A percentile compares a stretch with the other conserved stretches of the same genome.
Evolutionary conservation across 2,888 invertebrate species (phyloP).

Genomic region (Bugulina stolonifera): DNA sequence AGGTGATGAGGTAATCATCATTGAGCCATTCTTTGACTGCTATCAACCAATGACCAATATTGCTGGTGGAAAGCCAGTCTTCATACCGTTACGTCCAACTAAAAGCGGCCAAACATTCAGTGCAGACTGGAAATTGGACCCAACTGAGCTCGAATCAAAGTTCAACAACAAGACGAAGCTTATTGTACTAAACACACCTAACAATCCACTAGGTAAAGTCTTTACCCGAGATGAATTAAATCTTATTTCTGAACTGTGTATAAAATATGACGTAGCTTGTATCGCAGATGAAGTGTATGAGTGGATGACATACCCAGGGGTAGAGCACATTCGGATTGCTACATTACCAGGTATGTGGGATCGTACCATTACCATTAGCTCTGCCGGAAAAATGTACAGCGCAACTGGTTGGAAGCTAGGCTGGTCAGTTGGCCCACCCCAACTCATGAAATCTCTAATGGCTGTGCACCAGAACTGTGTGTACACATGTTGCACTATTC

Average conservation of each 20-base stretch:
- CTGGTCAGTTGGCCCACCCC: conserved; percentile 86
- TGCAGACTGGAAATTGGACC: conserved; percentile 83
- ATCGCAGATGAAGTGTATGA: conserved; percentile 97
- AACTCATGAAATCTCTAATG: conserved; percentile 72
- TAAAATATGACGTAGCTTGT: conserved; percentile 84
- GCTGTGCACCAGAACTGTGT: conserved; percentile 87
- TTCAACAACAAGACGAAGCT: conserved; percentile 87
- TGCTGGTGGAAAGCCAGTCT: conserved; percentile 79
- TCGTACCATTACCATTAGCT: conserved; percentile 89
- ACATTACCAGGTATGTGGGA: conserved; percentile 96
- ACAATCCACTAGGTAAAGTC: conserved; percentile 95
- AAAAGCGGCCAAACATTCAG: conserved; percentile 58
- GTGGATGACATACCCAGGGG: conserved; percentile 72
- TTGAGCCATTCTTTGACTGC: conserved; percentile 97
- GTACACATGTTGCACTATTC: conserved; percentile 82
- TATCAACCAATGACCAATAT: conserved; percentile 88
- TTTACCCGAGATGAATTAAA: conserved; percentile 53
- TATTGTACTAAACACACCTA: conserved; percentile 92
- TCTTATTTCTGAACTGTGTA: conserved; percentile 77
- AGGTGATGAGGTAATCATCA: conserved; percentile 78
- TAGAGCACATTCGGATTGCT: conserved; percentile 80
- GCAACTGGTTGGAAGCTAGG: conserved; percentile 81
- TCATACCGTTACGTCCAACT: conserved; percentile 72
- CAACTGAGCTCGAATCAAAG: conserved; percentile 68
- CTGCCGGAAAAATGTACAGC: conserved; percentile 95